These are phyloP conservation scores for Syndactyla subalaris DNA, from an alignment of 2,797 vertebrate genomes.

Conservation along the genomic window DNA sequence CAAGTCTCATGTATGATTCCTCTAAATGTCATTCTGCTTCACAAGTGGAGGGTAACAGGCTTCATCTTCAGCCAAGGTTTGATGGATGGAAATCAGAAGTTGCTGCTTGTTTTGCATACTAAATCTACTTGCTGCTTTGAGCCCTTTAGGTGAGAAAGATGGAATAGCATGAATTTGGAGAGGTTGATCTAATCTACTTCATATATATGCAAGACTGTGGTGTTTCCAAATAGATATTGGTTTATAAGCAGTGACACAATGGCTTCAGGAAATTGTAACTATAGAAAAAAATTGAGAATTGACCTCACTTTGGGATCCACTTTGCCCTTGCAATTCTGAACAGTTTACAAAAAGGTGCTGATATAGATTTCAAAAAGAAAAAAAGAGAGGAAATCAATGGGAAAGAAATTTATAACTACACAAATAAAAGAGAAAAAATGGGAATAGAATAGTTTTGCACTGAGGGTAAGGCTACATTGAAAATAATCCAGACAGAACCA, in stretches of 20 bases:
- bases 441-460: background rate
- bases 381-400: background rate
- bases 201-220: background rate
- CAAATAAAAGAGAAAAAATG: background rate
- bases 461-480: background rate
- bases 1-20: background rate
- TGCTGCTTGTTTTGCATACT: background rate
- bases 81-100: background rate
- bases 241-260: background rate
- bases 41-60: background rate
- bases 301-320: background rate
- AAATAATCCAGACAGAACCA: background rate
- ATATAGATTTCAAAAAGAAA: background rate
- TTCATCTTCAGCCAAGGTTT: background rate
- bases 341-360: background rate
- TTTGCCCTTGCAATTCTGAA: background rate
- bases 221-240: background rate
- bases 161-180: background rate
- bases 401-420: background rate
- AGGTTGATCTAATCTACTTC: background rate
- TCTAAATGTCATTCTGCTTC: background rate
- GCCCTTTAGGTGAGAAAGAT: background rate
- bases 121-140: background rate
- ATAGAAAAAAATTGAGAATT: background rate
- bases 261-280: background rate